Evolutionary conservation across 2,888 invertebrate species (phyloP).

Genomic region (Capitulum mitella): DNA sequence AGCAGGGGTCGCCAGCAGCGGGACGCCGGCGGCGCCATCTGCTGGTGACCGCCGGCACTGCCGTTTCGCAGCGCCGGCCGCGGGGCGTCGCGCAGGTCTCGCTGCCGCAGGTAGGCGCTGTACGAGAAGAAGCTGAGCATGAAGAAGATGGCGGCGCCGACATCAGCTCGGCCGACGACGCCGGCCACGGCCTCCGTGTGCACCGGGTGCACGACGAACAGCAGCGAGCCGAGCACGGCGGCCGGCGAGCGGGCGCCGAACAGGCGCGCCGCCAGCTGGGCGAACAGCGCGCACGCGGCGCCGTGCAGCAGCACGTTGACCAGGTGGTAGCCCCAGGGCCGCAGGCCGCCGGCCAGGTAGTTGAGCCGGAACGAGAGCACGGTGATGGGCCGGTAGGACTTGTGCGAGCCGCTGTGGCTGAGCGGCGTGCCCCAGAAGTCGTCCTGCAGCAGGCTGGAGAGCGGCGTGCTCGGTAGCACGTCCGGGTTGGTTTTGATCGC

Average conservation of each 20-base stretch:
- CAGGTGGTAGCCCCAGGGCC: conserved; percentile 76
- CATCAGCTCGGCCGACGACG: conserved; percentile 88
- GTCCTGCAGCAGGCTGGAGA: conserved; percentile 73
- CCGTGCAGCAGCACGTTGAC: conserved; percentile 49
- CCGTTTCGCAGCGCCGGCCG: conserved; percentile 23
- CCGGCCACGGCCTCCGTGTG: conserved; percentile 96
- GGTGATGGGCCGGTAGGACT: conserved; percentile 89
- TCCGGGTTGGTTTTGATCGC: conserved; percentile 93
- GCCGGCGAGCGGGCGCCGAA: conserved; percentile 39
- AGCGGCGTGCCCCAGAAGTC: conserved; percentile 98
- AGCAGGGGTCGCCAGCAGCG: conserved; percentile 54
- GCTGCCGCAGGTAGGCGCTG: conserved; percentile 54
- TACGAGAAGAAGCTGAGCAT: conserved; percentile 79
- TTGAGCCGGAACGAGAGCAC: conserved; percentile 68
- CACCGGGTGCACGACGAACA: conserved; percentile 91
- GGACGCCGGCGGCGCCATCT: conserved; percentile 26
- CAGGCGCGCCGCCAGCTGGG: conserved; percentile 40
- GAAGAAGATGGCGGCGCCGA: conserved; percentile 84
- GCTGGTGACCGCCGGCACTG: conserved; percentile 31
- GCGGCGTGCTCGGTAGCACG: conserved; percentile 72
- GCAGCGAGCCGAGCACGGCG: conserved; percentile 60
- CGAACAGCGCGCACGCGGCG: conserved; percentile 46
- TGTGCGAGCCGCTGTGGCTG: conserved; percentile 86
- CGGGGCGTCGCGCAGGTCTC: conserved; percentile 28
- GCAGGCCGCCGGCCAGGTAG: conserved; percentile 50